Conservation (phyloP, 2,113 vertebrate species). For the Hiodon tergisus region DNA sequence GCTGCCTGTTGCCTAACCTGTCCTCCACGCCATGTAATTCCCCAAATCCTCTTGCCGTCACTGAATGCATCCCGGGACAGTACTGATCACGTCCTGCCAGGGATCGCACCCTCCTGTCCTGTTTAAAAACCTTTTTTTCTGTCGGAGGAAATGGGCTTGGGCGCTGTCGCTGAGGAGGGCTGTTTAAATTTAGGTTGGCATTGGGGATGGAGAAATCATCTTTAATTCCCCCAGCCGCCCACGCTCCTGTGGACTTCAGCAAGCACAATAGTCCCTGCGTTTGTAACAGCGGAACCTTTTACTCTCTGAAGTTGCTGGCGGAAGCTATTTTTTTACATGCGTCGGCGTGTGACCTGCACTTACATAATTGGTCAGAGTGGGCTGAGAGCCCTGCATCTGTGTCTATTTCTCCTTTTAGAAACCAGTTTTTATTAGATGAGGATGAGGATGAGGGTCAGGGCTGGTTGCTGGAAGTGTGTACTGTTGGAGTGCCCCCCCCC, state of each 20-base stretch:
- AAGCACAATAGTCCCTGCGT: conserved; percentile 7
- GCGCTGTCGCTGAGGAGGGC: neutral
- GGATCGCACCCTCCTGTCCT: neutral
- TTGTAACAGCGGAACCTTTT: neutral
- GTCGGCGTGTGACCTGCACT: conserved; percentile 23
- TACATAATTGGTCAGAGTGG: conserved; percentile 30
- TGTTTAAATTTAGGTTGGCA: conserved; percentile 1
- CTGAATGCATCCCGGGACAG: too few relatives aligned
- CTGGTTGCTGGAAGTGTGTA: too few relatives aligned
- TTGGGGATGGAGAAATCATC: neutral
- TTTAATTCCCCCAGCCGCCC: neutral
- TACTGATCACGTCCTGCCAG: neutral
- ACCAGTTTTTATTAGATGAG: neutral
- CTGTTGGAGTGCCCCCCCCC: too few relatives aligned
- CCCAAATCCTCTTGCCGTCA: too few relatives aligned
- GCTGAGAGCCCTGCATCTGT: conserved; percentile 14
- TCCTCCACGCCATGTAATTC: too few relatives aligned
- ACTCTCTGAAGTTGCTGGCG: neutral
- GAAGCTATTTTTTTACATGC: conserved; percentile 26
- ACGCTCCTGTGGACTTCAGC: neutral
- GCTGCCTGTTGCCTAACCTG: too few relatives aligned
- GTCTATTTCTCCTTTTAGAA: conserved; percentile 26
- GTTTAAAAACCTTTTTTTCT: neutral
- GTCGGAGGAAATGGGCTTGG: neutral
- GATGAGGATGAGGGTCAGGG: neutral